Percentiles rank a stretch among this genome's conserved stretches.
phyloP scores from a whole-genome alignment of 2,797 vertebrate species.

The Sebastes nivosus region DNA sequence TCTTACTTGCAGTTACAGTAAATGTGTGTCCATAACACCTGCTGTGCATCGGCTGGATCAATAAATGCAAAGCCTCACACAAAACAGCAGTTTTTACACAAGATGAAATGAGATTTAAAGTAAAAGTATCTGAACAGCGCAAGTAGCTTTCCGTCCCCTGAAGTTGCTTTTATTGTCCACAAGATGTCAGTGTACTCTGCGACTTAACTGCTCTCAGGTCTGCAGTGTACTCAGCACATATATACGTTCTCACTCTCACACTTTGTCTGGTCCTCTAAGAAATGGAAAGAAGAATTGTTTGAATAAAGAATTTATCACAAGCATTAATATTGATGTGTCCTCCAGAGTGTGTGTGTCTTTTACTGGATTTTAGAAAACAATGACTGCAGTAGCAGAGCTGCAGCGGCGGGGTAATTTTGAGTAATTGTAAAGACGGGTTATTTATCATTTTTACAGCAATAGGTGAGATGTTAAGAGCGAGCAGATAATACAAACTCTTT shows the following conservation, averaged over 20 bases:
- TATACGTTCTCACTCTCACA: not conserved
- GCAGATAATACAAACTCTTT: slow-evolving; percentile 2
- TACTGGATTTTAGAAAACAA: not conserved
- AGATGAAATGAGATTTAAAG: not conserved
- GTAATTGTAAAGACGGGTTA: not conserved
- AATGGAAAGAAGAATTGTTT: slow-evolving; percentile 1
- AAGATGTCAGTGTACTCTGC: slow-evolving; percentile 70
- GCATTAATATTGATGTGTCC: slow-evolving; percentile 1
- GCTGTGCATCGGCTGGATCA: not conserved
- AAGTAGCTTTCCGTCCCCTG: not conserved
- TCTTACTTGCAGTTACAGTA: not conserved
- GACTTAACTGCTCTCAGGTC: slow-evolving; percentile 14
- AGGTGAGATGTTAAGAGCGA: slow-evolving; percentile 9
- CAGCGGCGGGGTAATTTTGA: not conserved
- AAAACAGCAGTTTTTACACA: not conserved
- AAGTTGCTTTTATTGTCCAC: slow-evolving; percentile 48
- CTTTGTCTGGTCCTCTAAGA: not conserved
- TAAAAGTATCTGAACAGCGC: not conserved
- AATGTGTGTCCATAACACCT: not conserved
- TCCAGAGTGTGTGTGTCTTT: slow-evolving; percentile 1
- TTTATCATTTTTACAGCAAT: slow-evolving; percentile 14
- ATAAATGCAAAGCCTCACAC: not conserved
- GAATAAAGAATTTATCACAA: slow-evolving; percentile 53
- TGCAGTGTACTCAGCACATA: not conserved
- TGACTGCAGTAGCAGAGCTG: not conserved